These are phyloP conservation scores for Siniperca undulata DNA, from an alignment of 2,797 vertebrate genomes.

Conservation along the genomic window DNA sequence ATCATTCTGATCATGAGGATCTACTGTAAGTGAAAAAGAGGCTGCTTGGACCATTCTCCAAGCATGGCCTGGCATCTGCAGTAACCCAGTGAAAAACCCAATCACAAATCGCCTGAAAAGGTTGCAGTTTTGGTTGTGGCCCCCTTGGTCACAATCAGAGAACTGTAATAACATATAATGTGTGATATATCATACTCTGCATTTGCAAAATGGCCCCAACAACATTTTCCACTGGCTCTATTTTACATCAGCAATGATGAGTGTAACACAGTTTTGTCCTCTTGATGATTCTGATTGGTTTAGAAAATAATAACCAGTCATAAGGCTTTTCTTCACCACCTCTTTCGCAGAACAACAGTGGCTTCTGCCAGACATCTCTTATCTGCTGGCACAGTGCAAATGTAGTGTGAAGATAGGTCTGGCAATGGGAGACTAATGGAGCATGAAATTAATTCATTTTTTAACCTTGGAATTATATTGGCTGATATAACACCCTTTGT, in stretches of 20 bases:
- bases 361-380: constrained; percentile 22
- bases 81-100: not conserved
- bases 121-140: not conserved
- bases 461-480: constrained; percentile 45
- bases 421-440: constrained; percentile 24
- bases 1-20: not conserved
- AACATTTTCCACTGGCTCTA: constrained; percentile 5
- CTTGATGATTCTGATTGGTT: constrained; percentile 13
- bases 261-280: constrained; percentile 6
- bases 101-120: constrained; percentile 10
- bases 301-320: not conserved
- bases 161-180: not conserved
- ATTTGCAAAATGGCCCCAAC: not conserved
- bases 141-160: constrained; percentile 3
- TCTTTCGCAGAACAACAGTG: not conserved
- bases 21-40: not conserved
- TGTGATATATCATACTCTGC: not conserved
- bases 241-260: not conserved
- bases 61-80: not conserved
- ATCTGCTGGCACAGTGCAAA: constrained; percentile 24
- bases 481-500: not conserved
- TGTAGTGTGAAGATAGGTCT: constrained; percentile 10
- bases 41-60: not conserved
- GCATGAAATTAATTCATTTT: constrained; percentile 46
- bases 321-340: not conserved